phyloP scores from a whole-genome alignment of 2,113 vertebrate species.

The Corydoras sp. region DNA sequence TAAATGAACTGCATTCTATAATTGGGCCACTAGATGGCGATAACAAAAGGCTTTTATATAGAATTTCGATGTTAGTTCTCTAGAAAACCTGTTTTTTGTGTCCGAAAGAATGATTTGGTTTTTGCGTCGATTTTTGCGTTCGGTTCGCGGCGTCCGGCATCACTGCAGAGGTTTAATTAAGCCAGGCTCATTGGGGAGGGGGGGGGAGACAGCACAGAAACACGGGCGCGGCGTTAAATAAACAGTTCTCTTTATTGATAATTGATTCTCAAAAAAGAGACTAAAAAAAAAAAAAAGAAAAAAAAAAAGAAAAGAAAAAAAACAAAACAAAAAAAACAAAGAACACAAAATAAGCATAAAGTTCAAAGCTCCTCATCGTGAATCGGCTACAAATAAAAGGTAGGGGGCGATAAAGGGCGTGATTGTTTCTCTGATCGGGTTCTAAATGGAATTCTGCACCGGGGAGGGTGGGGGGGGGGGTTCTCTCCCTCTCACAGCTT shows the following conservation, averaged over 20 bases:
- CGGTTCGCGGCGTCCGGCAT: too few relatives aligned
- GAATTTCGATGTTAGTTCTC: too few relatives aligned
- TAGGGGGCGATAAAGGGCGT: constrained; percentile 40
- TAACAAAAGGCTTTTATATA: too few relatives aligned
- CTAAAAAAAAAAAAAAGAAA: constrained; percentile 51
- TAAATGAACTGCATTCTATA: too few relatives aligned
- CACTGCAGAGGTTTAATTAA: too few relatives aligned
- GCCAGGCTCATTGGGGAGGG: too few relatives aligned
- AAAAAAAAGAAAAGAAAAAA: constrained; percentile 43
- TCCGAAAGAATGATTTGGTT: too few relatives aligned
- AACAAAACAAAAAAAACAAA: constrained; percentile 53
- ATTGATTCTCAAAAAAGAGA: constrained; percentile 55
- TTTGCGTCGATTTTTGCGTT: too few relatives aligned
- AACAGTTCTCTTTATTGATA: constrained; percentile 63
- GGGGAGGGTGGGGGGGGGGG: constrained; percentile 13
- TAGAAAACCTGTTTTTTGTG: too few relatives aligned
- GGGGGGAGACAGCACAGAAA: constrained; percentile 48
- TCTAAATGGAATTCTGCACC: constrained; percentile 46
- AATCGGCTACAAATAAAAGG: constrained; percentile 53
- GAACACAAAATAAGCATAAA: constrained; percentile 39
- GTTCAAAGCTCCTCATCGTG: constrained; percentile 46
- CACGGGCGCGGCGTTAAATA: constrained; percentile 55
- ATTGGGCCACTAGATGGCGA: too few relatives aligned
- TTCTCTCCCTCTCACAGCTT: constrained; percentile 29
- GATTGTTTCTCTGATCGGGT: constrained; percentile 52